Evolutionary conservation across 2,113 vertebrate species (phyloP), one percentile per base, ranked within the genome.

Genomic region (Muntiacus reevesi): DNA sequence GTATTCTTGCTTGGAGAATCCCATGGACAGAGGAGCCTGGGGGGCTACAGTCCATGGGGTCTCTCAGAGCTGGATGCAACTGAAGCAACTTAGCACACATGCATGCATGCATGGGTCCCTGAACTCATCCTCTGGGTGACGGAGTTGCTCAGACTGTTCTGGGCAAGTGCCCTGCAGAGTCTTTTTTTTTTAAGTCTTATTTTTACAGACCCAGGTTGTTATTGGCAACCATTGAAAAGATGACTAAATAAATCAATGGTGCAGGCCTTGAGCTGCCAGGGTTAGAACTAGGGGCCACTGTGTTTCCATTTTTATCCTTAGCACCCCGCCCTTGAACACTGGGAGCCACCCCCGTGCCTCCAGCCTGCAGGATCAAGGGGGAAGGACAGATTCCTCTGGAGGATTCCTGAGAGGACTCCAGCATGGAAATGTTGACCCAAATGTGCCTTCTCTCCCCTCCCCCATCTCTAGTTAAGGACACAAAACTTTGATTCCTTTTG

Each of bases 141-240:
- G 0, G 40, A 74, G n/a, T 17, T 0, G 45, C 30, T n/a, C 19
- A 9, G 55, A 3, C 30, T 9, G 30, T 40, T 25, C 67, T 7
- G 27, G 84, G n/a, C 50, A 28, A 87, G 33, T 17, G 4, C 55
- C 81, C 12, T 27, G n/a, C 36, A 84, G 95, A 87, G 95, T 28
- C 15, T 8, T 67, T 16, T 10, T 23, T 52, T 50, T 54, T 71
- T 93, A 1, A 43, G 36, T 40, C 45, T 67, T 45, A 6, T 76
- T 88, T 95, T 71, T 86, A 54, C 45, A 91, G 89, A 89, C 81
- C 52, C 36, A 84, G 89, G 89, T 97, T 97, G 96, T 95, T 96
- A 92, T 14, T 95, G 96, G 97, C 91, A 97, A 94, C 96, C 52
- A 62, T 78, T 83, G 89, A 78, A 57, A 97, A 83, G 83, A 87